Evolutionary conservation across 1,140 invertebrate genomes (phyloP).

Genomic region (Orchesella cincta): DNA sequence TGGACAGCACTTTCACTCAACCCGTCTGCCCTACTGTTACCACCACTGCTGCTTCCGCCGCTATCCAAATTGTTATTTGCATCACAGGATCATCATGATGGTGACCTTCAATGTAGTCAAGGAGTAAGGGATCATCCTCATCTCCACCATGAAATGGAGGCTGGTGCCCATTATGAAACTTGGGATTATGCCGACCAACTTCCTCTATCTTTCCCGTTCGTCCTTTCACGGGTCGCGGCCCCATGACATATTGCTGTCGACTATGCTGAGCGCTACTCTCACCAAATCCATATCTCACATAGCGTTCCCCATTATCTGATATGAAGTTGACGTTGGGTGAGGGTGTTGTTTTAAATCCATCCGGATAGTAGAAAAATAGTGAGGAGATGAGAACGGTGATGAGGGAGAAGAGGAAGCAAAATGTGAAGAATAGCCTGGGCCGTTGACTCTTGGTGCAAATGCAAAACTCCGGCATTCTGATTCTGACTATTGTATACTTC

Average conservation of each 20-base stretch:
- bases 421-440: conserved; percentile 45
- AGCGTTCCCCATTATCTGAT: neutral
- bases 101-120: conserved; percentile 11
- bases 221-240: neutral
- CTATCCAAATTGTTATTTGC: conserved; percentile 16
- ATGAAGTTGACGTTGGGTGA: neutral
- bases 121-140: conserved; percentile 3
- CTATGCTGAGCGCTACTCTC: neutral
- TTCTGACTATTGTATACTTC: no score
- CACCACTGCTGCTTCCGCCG: neutral
- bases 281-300: conserved; percentile 6
- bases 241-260: conserved; percentile 5
- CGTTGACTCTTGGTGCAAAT: conserved; percentile 25
- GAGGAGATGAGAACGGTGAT: conserved; percentile 42
- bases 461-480: neutral
- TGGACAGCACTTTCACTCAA: neutral
- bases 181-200: neutral
- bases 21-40: neutral
- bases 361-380: conserved; percentile 44
- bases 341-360: conserved; percentile 26
- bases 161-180: neutral
- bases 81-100: conserved; percentile 10
- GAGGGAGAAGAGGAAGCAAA: conserved; percentile 46
- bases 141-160: neutral
- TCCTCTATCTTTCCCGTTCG: neutral